Evolutionary conservation across 2,113 vertebrate species (phyloP), one percentile per base, ranked within the genome.

Genomic region (Lycaon pictus): DNA sequence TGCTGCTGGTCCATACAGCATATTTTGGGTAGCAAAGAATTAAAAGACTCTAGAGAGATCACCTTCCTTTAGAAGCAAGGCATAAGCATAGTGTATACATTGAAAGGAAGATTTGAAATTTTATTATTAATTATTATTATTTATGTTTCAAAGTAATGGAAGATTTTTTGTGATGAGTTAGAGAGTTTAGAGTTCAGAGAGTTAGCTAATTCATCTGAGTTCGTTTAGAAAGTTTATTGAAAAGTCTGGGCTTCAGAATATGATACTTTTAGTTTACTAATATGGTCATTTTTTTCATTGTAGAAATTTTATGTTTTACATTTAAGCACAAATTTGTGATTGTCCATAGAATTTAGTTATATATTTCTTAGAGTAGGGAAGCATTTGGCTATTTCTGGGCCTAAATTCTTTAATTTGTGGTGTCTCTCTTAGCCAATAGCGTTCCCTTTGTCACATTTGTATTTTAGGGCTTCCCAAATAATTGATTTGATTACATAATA

Each of bases 391-490:
- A 88, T 72, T 87, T 91, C 32, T 90, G 11, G 88, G 48, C 23
- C 22, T 37, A 88, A 80, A 77, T 84, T 22, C 71, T 96, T 25
- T 88, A 27, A 80, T 74, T 82, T 77, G n/a, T 62, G 10, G 7
- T 63, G 0, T 88, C 22, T 72, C 65, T 96, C 53, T 37, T n/a
- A 90, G 51, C 19, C 43, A 94, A 56, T 43, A 62, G 37, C 22
- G 10, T 81, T 90, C 3, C 32, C 62, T 27, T 87, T 37, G 4
- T 90, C 13, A 84, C 23, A 48, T 2, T 12, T 89, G 48, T 69
- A 77, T 92, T 97, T 79, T 79, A 48, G 90, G 77, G 53, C 8
- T 97, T 90, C 25, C 23, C 23, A 48, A 88, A 84, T 71, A 32
- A 93, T 79, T 90, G 91, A 89, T 51, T 23, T 80, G 93, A 93